phyloP scores from a whole-genome alignment of 2,888 invertebrate genomes.

The Diarsia mendica region DNA sequence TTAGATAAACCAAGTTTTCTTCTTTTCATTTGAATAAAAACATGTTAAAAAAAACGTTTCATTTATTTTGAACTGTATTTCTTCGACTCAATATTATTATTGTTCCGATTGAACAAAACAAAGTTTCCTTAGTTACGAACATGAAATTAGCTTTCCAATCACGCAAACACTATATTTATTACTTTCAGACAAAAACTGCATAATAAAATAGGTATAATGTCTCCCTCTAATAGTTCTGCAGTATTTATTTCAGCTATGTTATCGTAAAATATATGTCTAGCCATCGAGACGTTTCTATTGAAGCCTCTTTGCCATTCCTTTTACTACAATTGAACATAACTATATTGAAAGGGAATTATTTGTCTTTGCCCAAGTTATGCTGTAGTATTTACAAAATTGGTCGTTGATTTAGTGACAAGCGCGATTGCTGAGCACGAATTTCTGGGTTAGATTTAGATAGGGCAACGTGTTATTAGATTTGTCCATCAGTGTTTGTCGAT shows the following conservation, averaged over 20 bases:
- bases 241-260: constrained; percentile 29
- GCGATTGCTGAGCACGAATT: background rate
- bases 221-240: background rate
- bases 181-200: constrained; percentile 46
- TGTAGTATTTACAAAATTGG: background rate
- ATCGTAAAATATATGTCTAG: constrained; percentile 48
- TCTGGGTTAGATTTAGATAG: background rate
- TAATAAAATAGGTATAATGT: constrained; percentile 35
- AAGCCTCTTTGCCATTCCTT: constrained; percentile 6
- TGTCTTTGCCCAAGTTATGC: background rate
- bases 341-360: background rate
- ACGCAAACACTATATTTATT: constrained; percentile 51
- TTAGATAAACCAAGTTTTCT: no score
- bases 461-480: background rate
- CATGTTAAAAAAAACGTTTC: no score
- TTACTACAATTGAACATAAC: background rate
- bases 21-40: no score
- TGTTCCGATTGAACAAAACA: constrained; percentile 22
- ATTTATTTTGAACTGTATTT: background rate
- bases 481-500: background rate
- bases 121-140: constrained; percentile 23
- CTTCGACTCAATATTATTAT: constrained; percentile 8
- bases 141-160: constrained; percentile 47
- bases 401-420: no score
- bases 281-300: constrained; percentile 14